Evolutionary conservation across 1,140 invertebrate species (phyloP).

Genomic region (Medauroidea extradentata): DNA sequence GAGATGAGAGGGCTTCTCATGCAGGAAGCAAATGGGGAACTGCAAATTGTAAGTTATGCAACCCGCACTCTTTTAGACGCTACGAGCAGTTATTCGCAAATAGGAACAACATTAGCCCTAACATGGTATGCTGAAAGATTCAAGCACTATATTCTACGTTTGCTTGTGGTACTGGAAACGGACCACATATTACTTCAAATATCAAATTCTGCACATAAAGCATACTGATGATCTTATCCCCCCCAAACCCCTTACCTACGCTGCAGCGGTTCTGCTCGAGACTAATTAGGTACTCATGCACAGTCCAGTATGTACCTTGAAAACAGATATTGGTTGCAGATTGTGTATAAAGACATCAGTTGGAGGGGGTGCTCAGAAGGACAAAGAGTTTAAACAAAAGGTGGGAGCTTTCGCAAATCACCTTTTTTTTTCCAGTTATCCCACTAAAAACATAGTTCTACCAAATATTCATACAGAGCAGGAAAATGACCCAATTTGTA

Average conservation of each 20-base stretch:
- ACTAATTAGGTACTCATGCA: conserved; percentile 35
- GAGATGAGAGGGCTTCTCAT: conserved; percentile 24
- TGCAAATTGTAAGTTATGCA: conserved; percentile 37
- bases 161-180: conserved; percentile 28
- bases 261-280: conserved; percentile 38
- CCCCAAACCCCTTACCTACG: too few species aligned
- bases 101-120: conserved; percentile 47
- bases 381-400: conserved; percentile 12
- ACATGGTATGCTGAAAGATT: conserved; percentile 42
- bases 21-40: conserved; percentile 23
- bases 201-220: conserved; percentile 26
- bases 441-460: conserved; percentile 13
- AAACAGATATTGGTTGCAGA: conserved; percentile 34
- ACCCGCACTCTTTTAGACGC: conserved; percentile 18
- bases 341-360: neutral
- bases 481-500: too few species aligned
- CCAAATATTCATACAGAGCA: too few species aligned
- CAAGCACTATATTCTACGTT: conserved; percentile 28
- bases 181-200: conserved; percentile 37
- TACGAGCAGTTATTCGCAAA: conserved; percentile 37
- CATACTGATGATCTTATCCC: conserved; percentile 32
- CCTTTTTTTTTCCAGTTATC: conserved; percentile 14
- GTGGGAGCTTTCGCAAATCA: conserved; percentile 14
- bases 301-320: conserved; percentile 31
- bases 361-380: conserved; percentile 24